Percentiles rank a stretch among this genome's conserved stretches.
Conservation (phyloP, 1,140 invertebrate species). For the Drosophila aff. region DNA sequence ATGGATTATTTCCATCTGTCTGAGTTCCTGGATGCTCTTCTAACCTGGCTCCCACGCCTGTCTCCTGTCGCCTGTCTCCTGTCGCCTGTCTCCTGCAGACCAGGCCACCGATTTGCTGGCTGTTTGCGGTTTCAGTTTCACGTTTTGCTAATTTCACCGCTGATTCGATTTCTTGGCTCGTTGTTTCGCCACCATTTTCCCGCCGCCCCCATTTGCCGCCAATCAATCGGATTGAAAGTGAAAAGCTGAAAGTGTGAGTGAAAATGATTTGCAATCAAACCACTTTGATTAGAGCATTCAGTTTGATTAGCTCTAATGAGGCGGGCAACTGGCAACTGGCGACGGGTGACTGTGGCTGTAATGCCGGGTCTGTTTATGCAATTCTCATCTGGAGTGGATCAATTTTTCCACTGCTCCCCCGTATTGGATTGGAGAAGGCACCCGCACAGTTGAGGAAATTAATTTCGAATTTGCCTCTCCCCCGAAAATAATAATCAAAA, state of each 20-base stretch:
- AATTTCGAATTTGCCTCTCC: conserved; percentile 49
- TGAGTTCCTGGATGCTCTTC: conserved; percentile 1
- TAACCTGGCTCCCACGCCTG: conserved; percentile 61
- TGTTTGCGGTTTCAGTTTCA: conserved; percentile 62
- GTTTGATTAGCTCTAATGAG: conserved; percentile 72
- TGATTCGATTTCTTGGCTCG: conserved; percentile 52
- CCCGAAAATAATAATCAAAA: conserved; percentile 39
- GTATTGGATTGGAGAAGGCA: not conserved
- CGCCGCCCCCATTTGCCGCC: conserved; percentile 41
- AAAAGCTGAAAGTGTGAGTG: conserved; percentile 78
- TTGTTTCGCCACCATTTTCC: conserved; percentile 48
- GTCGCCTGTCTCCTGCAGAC: conserved; percentile 17
- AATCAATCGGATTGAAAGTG: conserved; percentile 76
- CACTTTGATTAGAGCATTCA: conserved; percentile 73
- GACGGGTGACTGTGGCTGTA: conserved; percentile 11
- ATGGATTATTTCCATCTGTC: conserved; percentile 1
- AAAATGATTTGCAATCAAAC: conserved; percentile 72
- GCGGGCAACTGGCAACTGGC: not conserved
- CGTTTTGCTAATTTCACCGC: conserved; percentile 67
- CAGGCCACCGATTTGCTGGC: conserved; percentile 12
- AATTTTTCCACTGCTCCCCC: not conserved
- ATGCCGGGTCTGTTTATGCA: conserved; percentile 42
- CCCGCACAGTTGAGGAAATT: conserved; percentile 58
- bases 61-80: conserved; percentile 32
- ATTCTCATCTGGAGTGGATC: conserved; percentile 19